Conservation (phyloP, 2,113 vertebrate species). For the Solea solea region DNA sequence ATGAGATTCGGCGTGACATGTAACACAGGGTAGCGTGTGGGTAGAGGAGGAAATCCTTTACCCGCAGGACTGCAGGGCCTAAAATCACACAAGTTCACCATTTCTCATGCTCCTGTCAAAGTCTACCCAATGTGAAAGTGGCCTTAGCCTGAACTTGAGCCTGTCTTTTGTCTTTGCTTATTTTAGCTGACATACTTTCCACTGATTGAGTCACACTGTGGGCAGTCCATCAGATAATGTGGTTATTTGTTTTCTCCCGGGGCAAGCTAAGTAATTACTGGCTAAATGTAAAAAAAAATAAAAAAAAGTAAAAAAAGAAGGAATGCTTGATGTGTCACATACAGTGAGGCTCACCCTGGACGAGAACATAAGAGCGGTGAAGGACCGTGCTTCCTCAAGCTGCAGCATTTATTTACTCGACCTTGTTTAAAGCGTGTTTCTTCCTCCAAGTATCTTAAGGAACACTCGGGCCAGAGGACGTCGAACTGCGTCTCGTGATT, state of each 20-base stretch:
- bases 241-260: constrained; percentile 78
- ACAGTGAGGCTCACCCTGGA: constrained; percentile 46
- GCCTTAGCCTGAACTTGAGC: constrained; percentile 71
- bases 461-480: constrained; percentile 25
- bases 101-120: constrained; percentile 53
- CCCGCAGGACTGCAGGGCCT: constrained; percentile 46
- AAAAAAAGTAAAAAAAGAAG: constrained; percentile 43
- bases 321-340: constrained; percentile 63
- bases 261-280: constrained; percentile 78
- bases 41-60: constrained; percentile 48
- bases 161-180: constrained; percentile 75
- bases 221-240: constrained; percentile 81
- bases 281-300: constrained; percentile 68
- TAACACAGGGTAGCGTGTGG: constrained; percentile 47
- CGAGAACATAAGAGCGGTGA: constrained; percentile 28
- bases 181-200: constrained; percentile 78
- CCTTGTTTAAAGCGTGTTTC: constrained; percentile 2
- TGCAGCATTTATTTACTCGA: constrained; percentile 23
- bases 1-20: constrained; percentile 40
- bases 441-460: constrained; percentile 38
- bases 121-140: constrained; percentile 44
- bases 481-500: constrained; percentile 24
- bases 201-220: constrained; percentile 72
- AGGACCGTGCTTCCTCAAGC: constrained; percentile 16
- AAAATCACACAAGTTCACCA: constrained; percentile 27